A percentile compares a stretch with the other conserved stretches of the same genome.
Evolutionary conservation across 2,113 vertebrate genomes (phyloP).

Genomic region (Charadrius vociferus): DNA sequence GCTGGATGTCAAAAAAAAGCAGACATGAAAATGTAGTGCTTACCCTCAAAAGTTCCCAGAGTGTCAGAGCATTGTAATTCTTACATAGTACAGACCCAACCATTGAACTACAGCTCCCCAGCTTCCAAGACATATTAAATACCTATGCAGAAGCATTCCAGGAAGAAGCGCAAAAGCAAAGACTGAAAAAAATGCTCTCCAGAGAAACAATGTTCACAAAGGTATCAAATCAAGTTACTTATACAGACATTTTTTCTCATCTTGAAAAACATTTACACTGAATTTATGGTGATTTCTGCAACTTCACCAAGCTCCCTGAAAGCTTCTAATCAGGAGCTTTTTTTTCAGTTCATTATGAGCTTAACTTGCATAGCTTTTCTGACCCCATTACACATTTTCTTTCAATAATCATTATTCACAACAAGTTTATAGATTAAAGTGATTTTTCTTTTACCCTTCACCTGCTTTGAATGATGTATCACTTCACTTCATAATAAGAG

Average conservation of each 20-base stretch:
- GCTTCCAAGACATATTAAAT: neutral
- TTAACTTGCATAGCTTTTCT: neutral
- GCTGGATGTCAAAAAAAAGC: neutral
- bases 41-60: neutral
- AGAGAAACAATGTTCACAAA: neutral
- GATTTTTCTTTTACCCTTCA: neutral
- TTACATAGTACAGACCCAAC: neutral
- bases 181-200: neutral
- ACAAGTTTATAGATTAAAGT: neutral
- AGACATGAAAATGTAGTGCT: neutral
- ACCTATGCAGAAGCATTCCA: neutral
- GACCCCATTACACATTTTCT: neutral
- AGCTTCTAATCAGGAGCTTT: neutral
- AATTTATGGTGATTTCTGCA: neutral
- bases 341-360: neutral
- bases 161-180: neutral
- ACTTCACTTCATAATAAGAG: neutral
- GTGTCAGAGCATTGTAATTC: neutral
- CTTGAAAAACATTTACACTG: neutral
- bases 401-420: neutral
- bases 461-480: neutral
- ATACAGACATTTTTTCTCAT: neutral
- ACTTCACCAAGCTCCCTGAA: neutral
- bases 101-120: neutral
- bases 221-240: neutral